phyloP scores from a whole-genome alignment of 2,797 vertebrate species.

The Alauda arvensis region DNA sequence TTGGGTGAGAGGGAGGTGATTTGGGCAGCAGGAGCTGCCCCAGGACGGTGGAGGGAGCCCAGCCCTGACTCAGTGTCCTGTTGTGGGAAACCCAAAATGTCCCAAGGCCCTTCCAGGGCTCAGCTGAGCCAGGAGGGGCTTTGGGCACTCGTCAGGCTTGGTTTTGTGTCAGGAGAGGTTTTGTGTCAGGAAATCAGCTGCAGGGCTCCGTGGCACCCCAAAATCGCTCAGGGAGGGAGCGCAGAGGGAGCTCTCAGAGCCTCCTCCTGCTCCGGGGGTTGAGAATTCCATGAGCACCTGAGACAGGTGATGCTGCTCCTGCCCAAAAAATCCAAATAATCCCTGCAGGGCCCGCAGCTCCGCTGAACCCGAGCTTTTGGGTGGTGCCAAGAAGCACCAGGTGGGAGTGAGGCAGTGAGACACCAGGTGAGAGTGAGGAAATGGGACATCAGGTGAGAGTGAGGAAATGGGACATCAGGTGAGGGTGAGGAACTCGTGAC shows the following conservation, averaged over 20 bases:
- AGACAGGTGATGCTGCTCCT: background rate
- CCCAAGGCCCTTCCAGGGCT: background rate
- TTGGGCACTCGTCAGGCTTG: fast-evolving
- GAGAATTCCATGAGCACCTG: background rate
- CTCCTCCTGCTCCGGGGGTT: background rate
- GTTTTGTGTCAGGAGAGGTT: background rate
- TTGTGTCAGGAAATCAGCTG: background rate
- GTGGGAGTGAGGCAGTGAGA: no score
- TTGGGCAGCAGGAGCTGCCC: background rate
- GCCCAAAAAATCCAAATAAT: background rate
- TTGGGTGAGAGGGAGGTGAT: background rate
- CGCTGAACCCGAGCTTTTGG: background rate
- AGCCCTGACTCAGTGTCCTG: background rate
- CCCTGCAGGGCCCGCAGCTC: background rate
- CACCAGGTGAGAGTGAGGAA: background rate
- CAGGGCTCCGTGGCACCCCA: background rate
- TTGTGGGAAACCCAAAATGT: background rate
- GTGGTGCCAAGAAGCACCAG: background rate
- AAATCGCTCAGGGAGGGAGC: background rate
- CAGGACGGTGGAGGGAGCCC: background rate
- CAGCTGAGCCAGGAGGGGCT: background rate
- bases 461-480: background rate
- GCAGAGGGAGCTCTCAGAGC: background rate
- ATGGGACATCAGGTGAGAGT: background rate
- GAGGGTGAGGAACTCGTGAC: background rate